Conservation (phyloP, 2,113 vertebrate genomes). For the Lophius piscatorius region DNA sequence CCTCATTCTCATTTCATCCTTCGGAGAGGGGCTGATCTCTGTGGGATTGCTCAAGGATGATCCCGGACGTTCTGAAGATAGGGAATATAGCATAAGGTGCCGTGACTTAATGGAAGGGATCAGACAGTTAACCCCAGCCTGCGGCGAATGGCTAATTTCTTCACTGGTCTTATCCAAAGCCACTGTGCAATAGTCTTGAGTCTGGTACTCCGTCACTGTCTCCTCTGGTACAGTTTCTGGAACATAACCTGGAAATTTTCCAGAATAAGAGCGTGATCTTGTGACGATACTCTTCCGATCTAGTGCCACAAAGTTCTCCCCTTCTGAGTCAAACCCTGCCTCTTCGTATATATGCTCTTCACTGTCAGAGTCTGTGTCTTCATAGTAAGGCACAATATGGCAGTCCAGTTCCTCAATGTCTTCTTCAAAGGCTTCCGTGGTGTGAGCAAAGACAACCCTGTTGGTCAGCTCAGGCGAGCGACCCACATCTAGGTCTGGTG, state of each 20-base stretch:
- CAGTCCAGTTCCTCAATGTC: constrained; percentile 85
- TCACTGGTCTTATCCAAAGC: constrained; percentile 72
- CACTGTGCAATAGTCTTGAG: constrained; percentile 78
- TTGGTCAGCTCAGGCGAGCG: constrained; percentile 81
- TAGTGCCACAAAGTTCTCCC: constrained; percentile 81
- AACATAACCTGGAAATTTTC: constrained; percentile 90
- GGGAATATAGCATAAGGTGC: constrained; percentile 87
- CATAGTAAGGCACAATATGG: constrained; percentile 83
- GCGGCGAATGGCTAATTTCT: constrained; percentile 68
- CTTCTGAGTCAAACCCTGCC: constrained; percentile 80
- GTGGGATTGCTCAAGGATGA: constrained; percentile 74
- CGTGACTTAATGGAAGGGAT: constrained; percentile 84
- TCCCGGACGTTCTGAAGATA: constrained; percentile 88
- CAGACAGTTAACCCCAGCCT: constrained; percentile 69
- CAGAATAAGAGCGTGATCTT: constrained; percentile 90
- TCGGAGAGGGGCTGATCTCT: constrained; percentile 73
- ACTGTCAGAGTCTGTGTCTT: constrained; percentile 80
- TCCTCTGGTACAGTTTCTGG: constrained; percentile 97
- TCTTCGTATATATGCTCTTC: constrained; percentile 84
- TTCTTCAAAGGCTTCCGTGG: constrained; percentile 83
- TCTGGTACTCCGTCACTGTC: constrained; percentile 83
- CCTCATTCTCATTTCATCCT: constrained; percentile 80
- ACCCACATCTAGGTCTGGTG: constrained; percentile 74
- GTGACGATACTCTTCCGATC: constrained; percentile 86
- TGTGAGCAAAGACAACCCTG: constrained; percentile 81